Base-by-base conservation (phyloP, 1,140 invertebrate genomes). In the Neotoxoptera formosana region DNA sequence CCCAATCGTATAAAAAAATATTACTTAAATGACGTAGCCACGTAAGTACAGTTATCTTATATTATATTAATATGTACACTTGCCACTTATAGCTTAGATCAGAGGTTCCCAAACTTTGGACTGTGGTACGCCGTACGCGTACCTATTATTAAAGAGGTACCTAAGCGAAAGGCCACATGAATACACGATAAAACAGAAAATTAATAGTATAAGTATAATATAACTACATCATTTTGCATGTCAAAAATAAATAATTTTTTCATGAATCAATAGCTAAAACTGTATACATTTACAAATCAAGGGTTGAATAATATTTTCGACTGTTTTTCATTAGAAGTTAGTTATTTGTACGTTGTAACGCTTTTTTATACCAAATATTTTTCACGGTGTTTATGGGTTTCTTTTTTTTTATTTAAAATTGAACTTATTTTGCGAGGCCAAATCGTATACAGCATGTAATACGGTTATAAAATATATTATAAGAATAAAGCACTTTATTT, bases 401-500 rank as follows among this genome's bases (percentile, higher is more conserved):
- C n/a, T 76, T 76, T 30, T 14, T 76, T 30, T 76, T 76, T 67
- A 67, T 67, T 67, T 20, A 76, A 76, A 34, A 76, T 30, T 76
- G 60, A 17, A 76, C 60, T 76, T 34, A 67, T 67, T 67, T 60
- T 2, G 1, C 60, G 7, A 76, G n/a, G 4, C 60, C 14, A 17
- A 76, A n/a, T 76, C n/a, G 14, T 76, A 76, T 76, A 76, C n/a
- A 41, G 41, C 41, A 76, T n/a, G 60, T 17, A n/a, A 76, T 76
- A 7, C 60, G 60, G 60, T 76, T 76, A 76, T 76, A 76, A 76
- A 76, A 76, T n/a, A 67, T 67, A 76, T n/a, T 67, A 76, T n/a
- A 76, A 76, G 60, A 76, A 76, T 76, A 76, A 76, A 76, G 60
- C n/a, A n/a, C 60, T 76, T n/a, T 76, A 76, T 76, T 76, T 76